Evolutionary conservation across 64 coral and sea anemone genomes (phyloP).

Genomic region (Trachythela sp.): DNA sequence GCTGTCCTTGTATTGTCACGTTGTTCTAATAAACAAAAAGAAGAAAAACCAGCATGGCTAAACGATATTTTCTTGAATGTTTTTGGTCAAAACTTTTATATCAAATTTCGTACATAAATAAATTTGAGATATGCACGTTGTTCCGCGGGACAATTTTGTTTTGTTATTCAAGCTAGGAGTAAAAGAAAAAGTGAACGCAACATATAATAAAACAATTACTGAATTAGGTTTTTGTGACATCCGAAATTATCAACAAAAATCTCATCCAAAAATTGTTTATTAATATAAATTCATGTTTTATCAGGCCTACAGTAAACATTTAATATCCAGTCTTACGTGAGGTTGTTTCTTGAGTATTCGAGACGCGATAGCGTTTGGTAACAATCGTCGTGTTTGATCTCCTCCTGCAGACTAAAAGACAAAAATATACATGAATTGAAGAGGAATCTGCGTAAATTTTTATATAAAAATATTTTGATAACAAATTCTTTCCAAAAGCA

Average conservation of each 20-base stretch:
- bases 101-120: too few relatives aligned
- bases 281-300: too few relatives aligned
- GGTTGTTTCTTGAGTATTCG: constrained; percentile 10
- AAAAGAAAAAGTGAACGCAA: not conserved
- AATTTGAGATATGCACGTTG: too few relatives aligned
- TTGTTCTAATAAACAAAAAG: not conserved
- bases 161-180: not conserved
- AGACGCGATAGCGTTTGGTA: not conserved
- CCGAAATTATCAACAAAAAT: too few relatives aligned
- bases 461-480: not conserved
- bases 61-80: not conserved
- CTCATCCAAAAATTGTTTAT: too few relatives aligned
- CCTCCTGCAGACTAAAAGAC: not conserved
- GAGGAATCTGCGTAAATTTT: not conserved
- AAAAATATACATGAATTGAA: not conserved
- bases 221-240: too few relatives aligned
- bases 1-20: not conserved
- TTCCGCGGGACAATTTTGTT: too few relatives aligned
- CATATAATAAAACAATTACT: too few relatives aligned
- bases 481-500: too few relatives aligned
- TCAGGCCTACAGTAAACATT: not conserved
- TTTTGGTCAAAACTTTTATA: not conserved
- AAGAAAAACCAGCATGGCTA: not conserved
- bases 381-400: not conserved
- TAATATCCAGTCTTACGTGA: not conserved